Base-by-base conservation (phyloP, 2,888 invertebrate species). In the Junonia oenone region DNA sequence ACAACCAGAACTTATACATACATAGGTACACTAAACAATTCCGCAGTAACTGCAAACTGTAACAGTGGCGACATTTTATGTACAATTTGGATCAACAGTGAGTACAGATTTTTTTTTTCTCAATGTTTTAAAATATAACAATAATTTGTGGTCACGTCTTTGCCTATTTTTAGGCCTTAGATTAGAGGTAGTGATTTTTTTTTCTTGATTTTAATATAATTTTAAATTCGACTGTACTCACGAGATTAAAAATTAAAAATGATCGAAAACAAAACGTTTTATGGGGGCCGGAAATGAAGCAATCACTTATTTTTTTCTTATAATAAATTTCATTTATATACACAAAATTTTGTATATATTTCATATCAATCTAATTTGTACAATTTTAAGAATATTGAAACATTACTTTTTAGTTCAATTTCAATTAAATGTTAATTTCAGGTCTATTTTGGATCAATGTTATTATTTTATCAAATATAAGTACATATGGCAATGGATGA, bases 1-100 rank as follows among this genome's bases (percentile, higher is more conserved):
- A 83, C 81, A 85, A 84, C 78, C 83, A 77, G 71, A 81, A 79
- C 73, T 76, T 79, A 77, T 63, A 67, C 59, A 62, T 55, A 63
- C 54, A 60, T 56, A 60, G 55, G 48, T 49, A 61, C 56, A 68
- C 61, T 55, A 62, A 65, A 67, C 59, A 60, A 62, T 58, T 56
- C 56, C 47, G 55, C 59, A 63, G 56, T 55, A 47, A 50, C 62
- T 60, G 59, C 60, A 45, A 61, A 63, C 60, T 46, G 58, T 48
- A 53, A 58, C 31, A 33, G n/a, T 33, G 31, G 31, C 59, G 55
- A 58, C 53, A 60, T 45, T n/a, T 56, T 61, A 63, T 61, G 59
- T 62, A 66, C 62, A 64, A 63, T 66, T 63, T 61, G 46, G 54
- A 70, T 40, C 4, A 69, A 73, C 71, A 73, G 78, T 76, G 80